Evolutionary conservation across 2,113 vertebrate genomes (phyloP), one percentile per base, ranked within the genome.

Genomic region (Zapus hudsonius): DNA sequence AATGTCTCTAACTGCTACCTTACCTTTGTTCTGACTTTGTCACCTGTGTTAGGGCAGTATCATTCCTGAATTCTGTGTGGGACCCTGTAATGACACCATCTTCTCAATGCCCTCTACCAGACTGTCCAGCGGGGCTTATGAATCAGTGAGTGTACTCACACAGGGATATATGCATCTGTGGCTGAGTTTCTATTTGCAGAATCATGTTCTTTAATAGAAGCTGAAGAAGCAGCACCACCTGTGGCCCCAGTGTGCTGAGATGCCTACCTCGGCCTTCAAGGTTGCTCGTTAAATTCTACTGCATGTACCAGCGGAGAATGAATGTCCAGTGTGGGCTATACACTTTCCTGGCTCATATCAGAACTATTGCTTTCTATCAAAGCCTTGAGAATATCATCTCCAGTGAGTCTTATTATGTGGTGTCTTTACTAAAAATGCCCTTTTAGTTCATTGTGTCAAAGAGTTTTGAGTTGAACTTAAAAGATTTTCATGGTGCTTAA

Each of bases 101-200:
- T 20, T 73, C 63, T 69, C 23, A 40, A 44, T 63, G 44, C 25
- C 76, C n/a, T 87, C 11, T 6, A 17, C 29, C 19, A 47, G 27
- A 44, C 52, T 57, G 40, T 74, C 42, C 17, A 47, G 67, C 44
- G 80, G n/a, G 7, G 33, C 33, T 87, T 69, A 29, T n/a, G 67
- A 87, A 13, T 55, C 16, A 91, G 19, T 38, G 66, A 72, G 29
- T 40, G n/a, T 81, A 27, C 88, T 78, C 33, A 44, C 81, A 38
- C 55, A 33, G 10, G 3, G 52, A 67, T 91, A 70, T 66, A 27
- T 55, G 36, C 69, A 93, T 61, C 64, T n/a, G 40, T 82, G 47
- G 9, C 79, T 83, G 87, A 66, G 72, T 44, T 83, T 92, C 72
- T 73, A 89, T 93, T 90, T 92, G 64, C 59, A 86, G 87, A 93